These are phyloP conservation scores for Myiozetetes cayanensis DNA, from an alignment of 2,113 vertebrate genomes.

Conservation along the genomic window DNA sequence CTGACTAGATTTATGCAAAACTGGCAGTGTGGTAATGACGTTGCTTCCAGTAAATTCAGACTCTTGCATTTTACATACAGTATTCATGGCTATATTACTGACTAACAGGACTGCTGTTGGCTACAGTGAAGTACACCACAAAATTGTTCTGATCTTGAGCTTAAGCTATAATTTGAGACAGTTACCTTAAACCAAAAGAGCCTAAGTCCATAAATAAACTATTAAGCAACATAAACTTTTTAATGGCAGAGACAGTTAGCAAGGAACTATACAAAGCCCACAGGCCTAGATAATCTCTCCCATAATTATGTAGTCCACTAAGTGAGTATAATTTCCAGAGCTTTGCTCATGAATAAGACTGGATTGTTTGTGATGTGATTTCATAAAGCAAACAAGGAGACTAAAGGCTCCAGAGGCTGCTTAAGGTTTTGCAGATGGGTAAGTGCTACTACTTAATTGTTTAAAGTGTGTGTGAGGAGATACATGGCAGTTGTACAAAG, in stretches of 20 bases:
- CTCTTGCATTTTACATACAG: background rate
- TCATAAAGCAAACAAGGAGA: conserved; percentile 14
- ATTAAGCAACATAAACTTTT: background rate
- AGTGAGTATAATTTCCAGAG: background rate
- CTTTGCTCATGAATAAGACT: background rate
- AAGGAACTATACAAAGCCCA: background rate
- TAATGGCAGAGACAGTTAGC: background rate
- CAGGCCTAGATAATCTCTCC: background rate
- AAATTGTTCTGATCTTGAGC: background rate
- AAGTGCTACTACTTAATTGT: background rate
- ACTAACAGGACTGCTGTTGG: background rate
- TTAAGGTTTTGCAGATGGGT: conserved; percentile 6
- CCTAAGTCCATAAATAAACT: background rate
- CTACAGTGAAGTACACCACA: background rate
- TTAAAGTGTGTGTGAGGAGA: background rate
- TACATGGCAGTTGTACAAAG: background rate
- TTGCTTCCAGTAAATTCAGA: background rate
- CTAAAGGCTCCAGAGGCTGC: background rate
- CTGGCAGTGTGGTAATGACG: background rate
- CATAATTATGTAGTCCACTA: background rate
- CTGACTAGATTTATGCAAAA: background rate
- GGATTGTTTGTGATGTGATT: conserved; percentile 22
- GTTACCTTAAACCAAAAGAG: background rate
- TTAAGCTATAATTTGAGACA: background rate
- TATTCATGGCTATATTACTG: background rate